Conservation (phyloP, 2,113 vertebrate genomes). For the Ctenodactylus gundi region DNA sequence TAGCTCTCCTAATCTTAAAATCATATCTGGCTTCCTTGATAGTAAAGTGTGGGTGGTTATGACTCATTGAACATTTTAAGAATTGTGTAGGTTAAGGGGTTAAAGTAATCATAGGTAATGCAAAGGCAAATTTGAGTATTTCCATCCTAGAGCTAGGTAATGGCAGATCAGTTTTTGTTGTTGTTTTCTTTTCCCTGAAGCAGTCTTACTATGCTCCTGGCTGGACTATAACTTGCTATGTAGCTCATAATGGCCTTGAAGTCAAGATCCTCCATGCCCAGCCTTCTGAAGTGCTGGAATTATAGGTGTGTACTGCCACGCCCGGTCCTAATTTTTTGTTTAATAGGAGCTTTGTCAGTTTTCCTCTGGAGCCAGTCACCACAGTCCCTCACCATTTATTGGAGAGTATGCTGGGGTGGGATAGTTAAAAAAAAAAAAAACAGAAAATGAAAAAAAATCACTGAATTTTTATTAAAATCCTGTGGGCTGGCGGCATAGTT, state of each 20-base stretch:
- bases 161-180: too few relatives aligned
- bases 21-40: neutral
- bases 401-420: neutral
- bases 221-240: too few relatives aligned
- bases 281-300: conserved; percentile 42
- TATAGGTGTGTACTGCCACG: neutral
- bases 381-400: neutral
- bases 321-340: too few relatives aligned
- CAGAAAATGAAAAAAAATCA: neutral
- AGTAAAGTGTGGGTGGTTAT: neutral
- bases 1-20: conserved; percentile 1
- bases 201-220: too few relatives aligned
- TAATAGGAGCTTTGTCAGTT: conserved; percentile 14
- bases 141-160: neutral
- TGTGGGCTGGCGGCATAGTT: too few relatives aligned
- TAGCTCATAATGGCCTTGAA: too few relatives aligned
- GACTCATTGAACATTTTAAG: neutral
- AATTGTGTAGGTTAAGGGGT: conserved; percentile 27
- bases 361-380: neutral
- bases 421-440: neutral
- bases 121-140: neutral
- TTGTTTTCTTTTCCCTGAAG: too few relatives aligned
- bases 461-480: neutral
- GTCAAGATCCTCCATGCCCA: too few relatives aligned
- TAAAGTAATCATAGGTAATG: neutral